Evolutionary conservation across 2,888 invertebrate species (phyloP), one percentile per base, ranked within the genome.

Genomic region (Drosophila incognita): DNA sequence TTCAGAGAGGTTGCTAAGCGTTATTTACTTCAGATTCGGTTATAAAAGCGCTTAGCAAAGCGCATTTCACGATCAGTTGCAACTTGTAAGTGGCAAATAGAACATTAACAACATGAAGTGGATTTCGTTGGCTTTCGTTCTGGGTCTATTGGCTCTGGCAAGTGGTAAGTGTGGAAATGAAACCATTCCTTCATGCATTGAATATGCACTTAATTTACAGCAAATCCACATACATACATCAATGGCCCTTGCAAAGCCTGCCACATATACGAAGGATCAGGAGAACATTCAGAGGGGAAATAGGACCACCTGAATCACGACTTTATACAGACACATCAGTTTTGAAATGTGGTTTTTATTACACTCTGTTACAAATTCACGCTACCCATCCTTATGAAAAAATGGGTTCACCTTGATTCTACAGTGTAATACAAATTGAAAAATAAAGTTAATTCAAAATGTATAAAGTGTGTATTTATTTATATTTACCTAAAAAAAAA

Each of bases 141-240:
- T 69, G 33, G 48, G 31, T 2, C 27, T 67, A 7, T 48, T 67
- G 54, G 69, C 69, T 0, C 21, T 67, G 33, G 69, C 67, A 21
- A 69, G 48, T 21, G 67, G 67, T 67, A 35, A 38, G 67, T 29
- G 15, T 15, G 1, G 4, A 5, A 15, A 21, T 31, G 0, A 10
- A 31, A 2, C 2, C 6, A 10, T 15, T 31, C 21, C 5, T 31
- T 40, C 15, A 18, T 21, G 4, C 31, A 46, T 46, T 46, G 21
- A 15, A 46, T 24, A 24, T 46, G 7, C 21, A 8, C 21, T 15
- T 2, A 0, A 27, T 36, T 54, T 54, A 38, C 36, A 38, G 54
- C 54, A 18, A 54, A 36, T 36, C 54, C 54, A 0, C 10, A 31
- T n/a, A n/a, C n/a, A n/a, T n/a, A n/a, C n/a, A 10, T 54, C 24